phyloP scores from a whole-genome alignment of 2,888 invertebrate genomes.

The Drosophila diplacantha region DNA sequence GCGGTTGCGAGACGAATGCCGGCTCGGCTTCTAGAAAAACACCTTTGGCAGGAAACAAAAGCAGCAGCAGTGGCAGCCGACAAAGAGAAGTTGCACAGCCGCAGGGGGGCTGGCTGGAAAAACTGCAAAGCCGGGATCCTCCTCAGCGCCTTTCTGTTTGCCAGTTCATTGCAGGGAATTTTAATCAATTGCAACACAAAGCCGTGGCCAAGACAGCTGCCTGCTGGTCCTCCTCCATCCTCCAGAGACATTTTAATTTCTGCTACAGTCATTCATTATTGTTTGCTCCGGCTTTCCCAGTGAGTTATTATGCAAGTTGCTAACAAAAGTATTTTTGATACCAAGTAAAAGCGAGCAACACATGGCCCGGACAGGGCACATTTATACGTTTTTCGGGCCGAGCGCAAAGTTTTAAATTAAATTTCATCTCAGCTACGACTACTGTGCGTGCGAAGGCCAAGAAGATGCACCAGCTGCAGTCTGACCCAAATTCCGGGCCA shows the following conservation, averaged over 20 bases:
- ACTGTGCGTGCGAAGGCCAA: slow-evolving; percentile 43
- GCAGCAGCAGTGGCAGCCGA: slow-evolving; percentile 1
- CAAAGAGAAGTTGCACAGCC: slow-evolving; percentile 28
- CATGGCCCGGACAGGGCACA: slow-evolving; percentile 50
- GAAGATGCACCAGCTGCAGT: slow-evolving; percentile 55
- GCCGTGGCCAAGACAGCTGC: slow-evolving; percentile 7
- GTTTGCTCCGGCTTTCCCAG: slow-evolving; percentile 46
- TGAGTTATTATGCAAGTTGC: slow-evolving; percentile 63
- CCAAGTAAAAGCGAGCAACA: slow-evolving; percentile 38
- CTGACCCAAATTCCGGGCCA: slow-evolving; percentile 62
- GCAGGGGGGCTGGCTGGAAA: slow-evolving; percentile 15
- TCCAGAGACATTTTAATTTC: slow-evolving; percentile 42
- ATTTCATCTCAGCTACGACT: slow-evolving; percentile 47
- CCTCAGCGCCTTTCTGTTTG: slow-evolving; percentile 7
- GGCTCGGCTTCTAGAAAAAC: slow-evolving; percentile 22
- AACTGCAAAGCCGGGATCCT: slow-evolving; percentile 13
- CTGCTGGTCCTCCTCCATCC: not conserved
- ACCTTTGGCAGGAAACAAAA: slow-evolving; percentile 27
- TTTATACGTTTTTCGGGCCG: slow-evolving; percentile 56
- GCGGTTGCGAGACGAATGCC: slow-evolving; percentile 29
- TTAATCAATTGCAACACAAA: slow-evolving; percentile 40
- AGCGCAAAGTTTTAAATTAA: slow-evolving; percentile 64
- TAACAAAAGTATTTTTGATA: slow-evolving; percentile 48
- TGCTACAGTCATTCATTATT: slow-evolving; percentile 36
- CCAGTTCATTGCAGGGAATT: slow-evolving; percentile 39